Conservation (phyloP, 2,797 vertebrate genomes). For the Gila robusta region DNA sequence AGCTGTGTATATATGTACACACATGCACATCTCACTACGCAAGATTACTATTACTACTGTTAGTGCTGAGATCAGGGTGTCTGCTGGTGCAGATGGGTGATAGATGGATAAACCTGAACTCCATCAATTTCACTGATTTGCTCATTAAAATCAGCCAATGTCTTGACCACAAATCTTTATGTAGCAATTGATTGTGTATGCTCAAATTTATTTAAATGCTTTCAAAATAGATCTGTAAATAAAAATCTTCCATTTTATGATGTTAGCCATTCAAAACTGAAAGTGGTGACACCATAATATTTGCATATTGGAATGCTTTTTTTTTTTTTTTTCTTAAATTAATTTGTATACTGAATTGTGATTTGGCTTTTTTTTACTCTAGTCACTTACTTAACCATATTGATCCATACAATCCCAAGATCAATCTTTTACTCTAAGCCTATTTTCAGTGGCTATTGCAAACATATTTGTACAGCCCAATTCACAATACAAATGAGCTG, state of each 20-base stretch:
- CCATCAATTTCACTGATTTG: conserved; percentile 19
- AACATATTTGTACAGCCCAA: neutral
- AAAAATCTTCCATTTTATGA: neutral
- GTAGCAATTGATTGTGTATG: neutral
- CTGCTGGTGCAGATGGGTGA: conserved; percentile 7
- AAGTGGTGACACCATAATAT: neutral
- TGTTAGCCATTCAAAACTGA: neutral
- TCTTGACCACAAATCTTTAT: neutral
- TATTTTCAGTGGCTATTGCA: neutral
- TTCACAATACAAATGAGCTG: neutral
- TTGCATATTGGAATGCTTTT: neutral
- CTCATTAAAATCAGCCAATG: conserved; percentile 23
- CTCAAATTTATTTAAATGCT: neutral
- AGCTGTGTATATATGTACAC: conserved; percentile 33
- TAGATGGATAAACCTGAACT: neutral
- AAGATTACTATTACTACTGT: conserved; percentile 5
- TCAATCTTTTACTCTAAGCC: neutral
- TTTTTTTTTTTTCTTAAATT: neutral
- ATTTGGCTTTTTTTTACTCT: neutral
- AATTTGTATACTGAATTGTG: neutral
- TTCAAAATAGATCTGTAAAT: neutral
- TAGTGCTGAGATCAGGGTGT: conserved; percentile 47
- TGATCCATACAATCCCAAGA: neutral
- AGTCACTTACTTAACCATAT: neutral
- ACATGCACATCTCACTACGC: neutral